phyloP scores from a whole-genome alignment of 1,140 invertebrate genomes.

The Magallana gigas region DNA sequence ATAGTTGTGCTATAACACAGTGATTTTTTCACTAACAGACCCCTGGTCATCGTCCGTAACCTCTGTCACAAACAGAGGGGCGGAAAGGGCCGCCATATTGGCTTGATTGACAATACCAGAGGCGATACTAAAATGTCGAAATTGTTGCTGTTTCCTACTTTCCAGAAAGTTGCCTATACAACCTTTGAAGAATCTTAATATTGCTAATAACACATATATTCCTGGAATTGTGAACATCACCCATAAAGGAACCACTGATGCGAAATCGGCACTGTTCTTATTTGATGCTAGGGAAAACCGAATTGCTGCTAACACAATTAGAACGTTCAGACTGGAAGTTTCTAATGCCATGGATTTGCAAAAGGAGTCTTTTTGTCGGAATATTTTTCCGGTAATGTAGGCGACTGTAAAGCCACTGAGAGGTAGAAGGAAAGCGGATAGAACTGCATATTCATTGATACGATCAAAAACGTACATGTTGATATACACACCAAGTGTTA shows the following conservation, averaged over 20 bases:
- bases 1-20: conserved; percentile 70
- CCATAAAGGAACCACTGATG: conserved; percentile 74
- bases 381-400: conserved; percentile 64
- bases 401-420: conserved; percentile 71
- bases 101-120: conserved; percentile 74
- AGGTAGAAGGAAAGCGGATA: conserved; percentile 72
- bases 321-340: conserved; percentile 74
- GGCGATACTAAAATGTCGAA: conserved; percentile 72
- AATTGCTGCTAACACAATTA: conserved; percentile 72
- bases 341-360: conserved; percentile 74
- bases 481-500: conserved; percentile 77
- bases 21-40: conserved; percentile 72
- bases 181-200: conserved; percentile 65
- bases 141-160: conserved; percentile 68
- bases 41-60: conserved; percentile 69
- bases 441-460: conserved; percentile 66
- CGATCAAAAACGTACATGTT: conserved; percentile 77
- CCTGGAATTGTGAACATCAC: conserved; percentile 76
- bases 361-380: conserved; percentile 68
- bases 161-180: conserved; percentile 64
- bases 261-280: conserved; percentile 71
- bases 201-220: conserved; percentile 70
- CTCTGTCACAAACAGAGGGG: conserved; percentile 74
- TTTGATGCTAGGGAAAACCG: conserved; percentile 69
- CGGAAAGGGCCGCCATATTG: conserved; percentile 74